Base-by-base conservation (phyloP, 2,113 vertebrate genomes). In the Lophotis ruficrista region DNA sequence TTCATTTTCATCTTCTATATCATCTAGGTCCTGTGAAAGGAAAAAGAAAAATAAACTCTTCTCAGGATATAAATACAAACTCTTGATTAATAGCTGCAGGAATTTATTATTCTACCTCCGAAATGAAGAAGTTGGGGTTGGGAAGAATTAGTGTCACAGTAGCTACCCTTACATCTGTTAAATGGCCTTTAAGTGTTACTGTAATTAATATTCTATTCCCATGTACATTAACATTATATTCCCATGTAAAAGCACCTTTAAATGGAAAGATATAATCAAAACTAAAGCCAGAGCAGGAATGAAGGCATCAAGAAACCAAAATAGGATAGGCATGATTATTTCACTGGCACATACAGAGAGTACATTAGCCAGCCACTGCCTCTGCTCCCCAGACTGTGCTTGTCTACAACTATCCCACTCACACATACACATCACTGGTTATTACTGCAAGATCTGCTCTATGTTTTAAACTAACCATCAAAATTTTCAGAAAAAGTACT, bases 1-100 rank as follows among this genome's bases (percentile, higher is more conserved):
- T 95, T 99, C 99, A 33, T 99, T 99, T 98, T 99, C 99, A 61
- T 99, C 99, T 97, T 99, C 99, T 69, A 99, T 98, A 95, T 99
- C 99, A 96, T 99, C 99, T 95, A 99, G 98, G 87, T 99, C 99
- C 99, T 99, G 96, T 64, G 41, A 76, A 94, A 78, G 31, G 90
- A 95, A 75, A 66, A 56, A 83, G 78, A 93, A 41, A 89, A 57
- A 72, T 2, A 48, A 72, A 76, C 9, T 38, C n/a, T 89, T 91
- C 91, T 92, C 38, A 96, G 62, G 51, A 75, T 6, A 28, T 41
- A 93, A 82, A 91, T 41, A 51, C 5, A 90, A 86, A 25, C n/a
- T 85, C 28, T 61, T 14, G 22, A 16, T 31, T 60, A 64, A 19
- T 4, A 80, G 58, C 45, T 77, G 27, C 6, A 62, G n/a, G 35